Conservation (phyloP, 2,888 invertebrate genomes). For the Leucoma salicis region DNA sequence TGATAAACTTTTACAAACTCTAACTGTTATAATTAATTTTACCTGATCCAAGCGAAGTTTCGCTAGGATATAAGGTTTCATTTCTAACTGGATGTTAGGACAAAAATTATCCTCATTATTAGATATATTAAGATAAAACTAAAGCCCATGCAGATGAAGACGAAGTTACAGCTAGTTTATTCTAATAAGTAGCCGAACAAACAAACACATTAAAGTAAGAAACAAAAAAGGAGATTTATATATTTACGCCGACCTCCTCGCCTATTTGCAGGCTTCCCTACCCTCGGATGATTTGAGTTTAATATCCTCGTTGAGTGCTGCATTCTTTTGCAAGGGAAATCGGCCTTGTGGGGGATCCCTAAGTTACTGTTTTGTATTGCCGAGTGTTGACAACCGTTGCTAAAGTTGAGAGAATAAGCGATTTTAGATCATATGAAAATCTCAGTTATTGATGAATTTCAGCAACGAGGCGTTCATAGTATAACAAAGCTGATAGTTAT, state of each 20-base stretch:
- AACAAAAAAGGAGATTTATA: background rate
- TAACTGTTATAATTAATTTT: too few species aligned
- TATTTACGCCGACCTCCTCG: constrained; percentile 16
- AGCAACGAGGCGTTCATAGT: too few species aligned
- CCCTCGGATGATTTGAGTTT: constrained; percentile 71
- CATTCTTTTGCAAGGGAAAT: constrained; percentile 68
- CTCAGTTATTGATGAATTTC: background rate
- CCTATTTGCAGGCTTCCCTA: constrained; percentile 37
- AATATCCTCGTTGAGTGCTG: constrained; percentile 72
- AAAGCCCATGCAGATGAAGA: too few species aligned
- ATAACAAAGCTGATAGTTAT: too few species aligned
- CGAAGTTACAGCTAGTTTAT: too few species aligned
- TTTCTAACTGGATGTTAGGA: too few species aligned
- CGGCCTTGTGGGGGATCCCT: constrained; percentile 28
- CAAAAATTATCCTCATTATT: too few species aligned
- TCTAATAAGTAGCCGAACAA: too few species aligned
- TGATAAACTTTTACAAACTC: too few species aligned
- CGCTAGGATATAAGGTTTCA: too few species aligned
- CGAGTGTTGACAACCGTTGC: constrained; percentile 11
- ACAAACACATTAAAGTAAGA: background rate
- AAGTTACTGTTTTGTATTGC: constrained; percentile 8
- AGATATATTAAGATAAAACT: too few species aligned
- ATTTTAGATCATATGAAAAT: background rate
- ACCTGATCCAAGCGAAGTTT: too few species aligned
- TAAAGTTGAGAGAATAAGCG: background rate